Conservation (phyloP, 2,797 vertebrate species). For the Rhinophrynus dorsalis region DNA sequence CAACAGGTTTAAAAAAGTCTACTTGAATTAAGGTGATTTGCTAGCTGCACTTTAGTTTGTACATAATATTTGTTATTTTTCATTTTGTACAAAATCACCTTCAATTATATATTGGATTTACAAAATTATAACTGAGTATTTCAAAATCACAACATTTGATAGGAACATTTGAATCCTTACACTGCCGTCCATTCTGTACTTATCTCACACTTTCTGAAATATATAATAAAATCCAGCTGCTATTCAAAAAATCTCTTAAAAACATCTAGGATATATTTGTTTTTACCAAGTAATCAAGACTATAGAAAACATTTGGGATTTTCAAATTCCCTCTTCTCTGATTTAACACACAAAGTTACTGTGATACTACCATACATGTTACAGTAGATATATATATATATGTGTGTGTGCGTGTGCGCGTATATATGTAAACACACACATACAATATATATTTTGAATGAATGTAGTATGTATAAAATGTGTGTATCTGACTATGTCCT, state of each 20-base stretch:
- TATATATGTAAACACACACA: too few relatives aligned
- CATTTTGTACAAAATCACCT: not conserved
- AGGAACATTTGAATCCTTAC: not conserved
- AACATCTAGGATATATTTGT: not conserved
- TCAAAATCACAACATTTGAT: not conserved
- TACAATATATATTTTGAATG: too few relatives aligned
- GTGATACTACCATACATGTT: slow-evolving; percentile 1
- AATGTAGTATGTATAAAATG: too few relatives aligned
- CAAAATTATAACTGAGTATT: not conserved
- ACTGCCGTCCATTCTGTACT: not conserved
- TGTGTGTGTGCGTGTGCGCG: too few relatives aligned
- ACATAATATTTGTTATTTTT: not conserved
- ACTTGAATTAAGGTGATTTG: not conserved
- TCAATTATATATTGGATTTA: not conserved
- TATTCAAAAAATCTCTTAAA: slow-evolving; percentile 18
- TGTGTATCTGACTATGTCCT: too few relatives aligned
- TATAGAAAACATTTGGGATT: not conserved
- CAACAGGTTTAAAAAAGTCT: not conserved
- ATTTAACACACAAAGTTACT: not conserved
- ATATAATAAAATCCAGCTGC: not conserved
- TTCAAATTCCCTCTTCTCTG: not conserved
- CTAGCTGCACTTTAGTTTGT: not conserved
- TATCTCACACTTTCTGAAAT: slow-evolving; percentile 25
- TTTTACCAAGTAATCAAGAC: slow-evolving; percentile 2
- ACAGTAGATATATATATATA: too few relatives aligned